Conservation (phyloP, 2,113 vertebrate species). For the Motacilla tschutschensis region DNA sequence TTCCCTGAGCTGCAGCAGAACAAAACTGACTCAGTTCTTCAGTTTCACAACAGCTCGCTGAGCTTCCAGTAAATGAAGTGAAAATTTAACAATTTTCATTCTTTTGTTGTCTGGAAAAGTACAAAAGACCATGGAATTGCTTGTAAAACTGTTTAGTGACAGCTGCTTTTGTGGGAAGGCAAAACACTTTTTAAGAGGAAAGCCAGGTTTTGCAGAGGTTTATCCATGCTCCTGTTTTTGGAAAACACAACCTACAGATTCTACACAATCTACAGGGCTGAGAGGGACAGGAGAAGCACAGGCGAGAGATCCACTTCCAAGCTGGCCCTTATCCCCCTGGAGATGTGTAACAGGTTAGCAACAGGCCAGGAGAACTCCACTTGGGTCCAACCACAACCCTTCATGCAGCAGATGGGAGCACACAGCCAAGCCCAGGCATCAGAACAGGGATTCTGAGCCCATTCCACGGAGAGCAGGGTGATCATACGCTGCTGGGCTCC, state of each 20-base stretch:
- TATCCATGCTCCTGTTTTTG: background rate
- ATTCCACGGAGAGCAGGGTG: background rate
- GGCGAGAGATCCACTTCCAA: background rate
- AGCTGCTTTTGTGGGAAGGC: background rate
- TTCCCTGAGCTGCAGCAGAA: background rate
- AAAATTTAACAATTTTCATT: constrained; percentile 13
- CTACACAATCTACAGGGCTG: background rate
- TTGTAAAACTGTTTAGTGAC: background rate
- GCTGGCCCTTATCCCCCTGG: background rate
- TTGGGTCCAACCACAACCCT: background rate
- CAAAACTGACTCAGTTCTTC: background rate
- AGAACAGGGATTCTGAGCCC: background rate
- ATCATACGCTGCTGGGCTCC: background rate
- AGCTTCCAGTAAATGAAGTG: constrained; percentile 13
- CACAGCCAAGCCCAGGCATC: background rate
- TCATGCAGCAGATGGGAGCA: background rate
- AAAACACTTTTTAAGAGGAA: background rate
- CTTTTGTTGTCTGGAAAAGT: background rate
- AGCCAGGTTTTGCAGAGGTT: background rate
- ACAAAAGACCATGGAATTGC: background rate
- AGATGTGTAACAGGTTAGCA: background rate
- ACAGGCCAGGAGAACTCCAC: background rate
- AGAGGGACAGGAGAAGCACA: background rate
- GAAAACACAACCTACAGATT: background rate
- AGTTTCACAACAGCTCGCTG: background rate